These are phyloP conservation scores for Dicrostonyx torquatus DNA, from an alignment of 2,797 vertebrate genomes.

Conservation along the genomic window DNA sequence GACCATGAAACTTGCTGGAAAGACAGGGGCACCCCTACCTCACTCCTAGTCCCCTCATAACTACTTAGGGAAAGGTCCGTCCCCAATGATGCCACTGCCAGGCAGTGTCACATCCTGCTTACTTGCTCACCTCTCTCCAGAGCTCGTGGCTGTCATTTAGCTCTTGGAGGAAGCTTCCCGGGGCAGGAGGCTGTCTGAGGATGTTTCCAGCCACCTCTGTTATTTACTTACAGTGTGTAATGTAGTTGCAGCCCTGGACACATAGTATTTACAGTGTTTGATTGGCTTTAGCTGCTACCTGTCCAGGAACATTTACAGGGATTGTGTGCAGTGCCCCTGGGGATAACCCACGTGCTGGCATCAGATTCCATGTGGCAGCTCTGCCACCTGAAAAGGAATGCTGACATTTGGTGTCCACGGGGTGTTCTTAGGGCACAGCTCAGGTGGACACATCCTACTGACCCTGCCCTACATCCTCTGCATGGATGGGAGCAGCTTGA, in stretches of 20 bases:
- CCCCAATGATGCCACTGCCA: background rate
- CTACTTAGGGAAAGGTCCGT: fast-evolving
- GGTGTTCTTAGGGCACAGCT: background rate
- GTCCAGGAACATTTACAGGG: background rate
- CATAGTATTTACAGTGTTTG: background rate
- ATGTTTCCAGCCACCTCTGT: background rate
- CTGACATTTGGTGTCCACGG: background rate
- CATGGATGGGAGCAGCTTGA: fast-evolving
- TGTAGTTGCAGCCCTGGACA: background rate
- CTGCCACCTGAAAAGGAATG: background rate
- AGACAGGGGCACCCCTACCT: background rate
- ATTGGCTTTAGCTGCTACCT: background rate
- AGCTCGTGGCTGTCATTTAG: background rate
- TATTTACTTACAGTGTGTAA: fast-evolving
- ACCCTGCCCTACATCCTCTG: background rate
- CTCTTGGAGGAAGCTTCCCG: background rate
- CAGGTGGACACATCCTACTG: background rate
- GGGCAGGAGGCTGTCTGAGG: background rate
- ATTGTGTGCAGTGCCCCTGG: fast-evolving
- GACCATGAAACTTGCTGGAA: fast-evolving
- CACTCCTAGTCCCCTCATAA: background rate
- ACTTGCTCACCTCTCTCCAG: background rate
- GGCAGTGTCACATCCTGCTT: fast-evolving
- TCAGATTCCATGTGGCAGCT: background rate
- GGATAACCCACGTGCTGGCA: fast-evolving